phyloP scores from a whole-genome alignment of 53 echinoderm and acorn worm genomes.

The Echinarachnius parma region DNA sequence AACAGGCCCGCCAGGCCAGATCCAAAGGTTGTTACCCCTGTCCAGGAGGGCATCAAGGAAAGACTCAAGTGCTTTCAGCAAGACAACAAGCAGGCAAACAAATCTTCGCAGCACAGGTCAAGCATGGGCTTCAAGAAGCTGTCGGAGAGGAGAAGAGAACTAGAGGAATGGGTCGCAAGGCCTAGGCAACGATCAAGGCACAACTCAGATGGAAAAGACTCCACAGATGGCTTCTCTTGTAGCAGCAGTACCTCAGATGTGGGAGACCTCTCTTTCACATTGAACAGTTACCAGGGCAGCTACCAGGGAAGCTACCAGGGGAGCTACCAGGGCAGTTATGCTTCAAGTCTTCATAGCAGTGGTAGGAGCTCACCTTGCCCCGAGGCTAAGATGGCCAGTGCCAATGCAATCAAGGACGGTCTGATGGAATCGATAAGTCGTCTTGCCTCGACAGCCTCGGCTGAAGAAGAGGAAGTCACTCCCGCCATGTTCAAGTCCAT shows the following conservation, averaged over 20 bases:
- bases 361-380: conserved; percentile 58
- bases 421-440: conserved; percentile 34
- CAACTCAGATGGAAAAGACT: conserved; percentile 41
- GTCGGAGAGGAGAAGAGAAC: conserved; percentile 63
- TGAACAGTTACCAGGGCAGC: conserved; percentile 22
- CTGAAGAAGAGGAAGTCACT: conserved; percentile 57
- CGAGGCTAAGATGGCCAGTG: conserved; percentile 24
- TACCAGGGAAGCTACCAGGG: conserved; percentile 59
- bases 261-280: conserved; percentile 31
- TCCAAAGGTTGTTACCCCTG: conserved; percentile 60
- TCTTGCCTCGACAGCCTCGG: conserved; percentile 9
- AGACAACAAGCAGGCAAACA: conserved; percentile 25
- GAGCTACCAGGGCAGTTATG: conserved; percentile 56
- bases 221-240: conserved; percentile 19
- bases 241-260: conserved; percentile 38
- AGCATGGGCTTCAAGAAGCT: conserved; percentile 68
- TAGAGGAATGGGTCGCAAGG: conserved; percentile 69
- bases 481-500: conserved; percentile 71
- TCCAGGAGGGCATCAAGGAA: conserved; percentile 60
- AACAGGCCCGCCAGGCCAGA: conserved; percentile 30
- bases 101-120: conserved; percentile 35
- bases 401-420: conserved; percentile 23
- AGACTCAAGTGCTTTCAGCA: conserved; percentile 70
- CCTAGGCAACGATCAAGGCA: conserved; percentile 35
- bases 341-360: conserved; percentile 75